Base-by-base conservation (phyloP, 2,113 vertebrate genomes). In the Sarotherodon lohbergeri region DNA sequence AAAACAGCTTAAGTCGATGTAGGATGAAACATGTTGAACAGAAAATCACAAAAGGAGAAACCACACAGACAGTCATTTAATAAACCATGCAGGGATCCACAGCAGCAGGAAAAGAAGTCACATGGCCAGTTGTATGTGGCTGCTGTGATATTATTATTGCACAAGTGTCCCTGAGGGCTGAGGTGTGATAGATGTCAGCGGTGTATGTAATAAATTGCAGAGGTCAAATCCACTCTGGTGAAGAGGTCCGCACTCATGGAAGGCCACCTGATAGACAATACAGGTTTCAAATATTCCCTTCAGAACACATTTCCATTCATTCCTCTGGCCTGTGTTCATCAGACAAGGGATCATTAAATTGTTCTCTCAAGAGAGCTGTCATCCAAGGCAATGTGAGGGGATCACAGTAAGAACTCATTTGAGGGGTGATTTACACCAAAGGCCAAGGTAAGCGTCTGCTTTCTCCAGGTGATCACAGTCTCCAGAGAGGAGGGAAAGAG, bases 171-270 rank as follows among this genome's bases (percentile, higher is more conserved):
- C 88, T 76, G 84, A 88, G 91, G 91, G 85, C 68, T 84, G 81
- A 71, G 54, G 79, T 76, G 86, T 93, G 92, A 94, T 90, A 66
- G 68, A 93, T 93, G 90, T 92, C 90, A 89, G 90, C 17, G 2
- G 50, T 27, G 66, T 36, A 32, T 76, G 76, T 91, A 94, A 95
- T 96, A 93, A 96, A 95, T 93, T 91, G 92, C 76, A 16, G 61
- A 85, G 94, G 95, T 95, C 93, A 93, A 93, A 91, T 88, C 88
- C 90, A 90, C 89, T 94, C 90, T 73, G 87, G 81, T 91, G 78
- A 89, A 86, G 87, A 92, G 85, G 89, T 91, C 76, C 73, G 41
- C 73, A 81, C 78, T 86, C 19, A 2, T 29, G 82, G 92, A 91
- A 86, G 61, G 82, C 81, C 90, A 83, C 83, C 84, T 89, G 90